phyloP scores from a whole-genome alignment of 1,140 invertebrate species.

The Drosophila arawakana region DNA sequence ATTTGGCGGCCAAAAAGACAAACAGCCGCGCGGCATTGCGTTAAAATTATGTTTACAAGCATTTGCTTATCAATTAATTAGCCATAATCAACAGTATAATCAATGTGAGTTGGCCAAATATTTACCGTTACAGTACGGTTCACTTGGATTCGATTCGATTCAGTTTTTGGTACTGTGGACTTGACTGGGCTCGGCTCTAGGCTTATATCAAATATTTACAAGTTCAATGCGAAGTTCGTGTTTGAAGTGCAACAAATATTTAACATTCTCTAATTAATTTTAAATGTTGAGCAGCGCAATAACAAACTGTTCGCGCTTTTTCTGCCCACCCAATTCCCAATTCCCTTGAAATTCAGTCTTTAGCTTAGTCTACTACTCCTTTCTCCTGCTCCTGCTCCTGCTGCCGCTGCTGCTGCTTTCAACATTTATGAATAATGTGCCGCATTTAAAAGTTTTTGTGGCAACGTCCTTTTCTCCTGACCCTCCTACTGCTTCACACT shows the following conservation, averaged over 20 bases:
- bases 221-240: slow-evolving; percentile 74
- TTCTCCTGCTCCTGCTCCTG: neutral
- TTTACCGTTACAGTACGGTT: slow-evolving; percentile 51
- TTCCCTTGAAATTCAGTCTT: slow-evolving; percentile 1
- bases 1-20: slow-evolving; percentile 5
- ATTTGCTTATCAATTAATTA: slow-evolving; percentile 81
- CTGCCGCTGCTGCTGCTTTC: neutral
- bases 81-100: slow-evolving; percentile 71
- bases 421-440: slow-evolving; percentile 76
- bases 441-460: slow-evolving; percentile 77
- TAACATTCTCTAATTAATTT: slow-evolving; percentile 79
- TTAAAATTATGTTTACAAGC: slow-evolving; percentile 58
- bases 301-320: slow-evolving; percentile 23
- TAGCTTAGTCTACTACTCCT: neutral
- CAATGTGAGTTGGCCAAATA: slow-evolving; percentile 66
- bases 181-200: slow-evolving; percentile 3
- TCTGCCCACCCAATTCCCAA: no score
- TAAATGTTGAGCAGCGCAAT: slow-evolving; percentile 46
- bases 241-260: slow-evolving; percentile 78
- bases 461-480: slow-evolving; percentile 24
- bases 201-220: slow-evolving; percentile 69
- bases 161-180: slow-evolving; percentile 3
- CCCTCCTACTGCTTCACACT: no score
- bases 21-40: slow-evolving; percentile 24
- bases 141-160: slow-evolving; percentile 40